phyloP scores from a whole-genome alignment of 1,140 invertebrate species.

The Drosophila pruinosa region DNA sequence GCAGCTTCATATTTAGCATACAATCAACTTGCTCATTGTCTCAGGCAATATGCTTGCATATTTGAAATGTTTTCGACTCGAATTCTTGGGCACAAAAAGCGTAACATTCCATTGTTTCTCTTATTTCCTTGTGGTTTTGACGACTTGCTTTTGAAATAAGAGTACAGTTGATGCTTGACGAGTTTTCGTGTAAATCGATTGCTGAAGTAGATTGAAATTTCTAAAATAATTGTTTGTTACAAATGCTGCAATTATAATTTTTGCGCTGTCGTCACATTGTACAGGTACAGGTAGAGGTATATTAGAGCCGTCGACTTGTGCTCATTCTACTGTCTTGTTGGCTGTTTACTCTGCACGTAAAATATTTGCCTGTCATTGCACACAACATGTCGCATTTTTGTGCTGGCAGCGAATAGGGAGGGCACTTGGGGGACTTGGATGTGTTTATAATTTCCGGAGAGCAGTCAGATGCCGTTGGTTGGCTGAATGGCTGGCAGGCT shows the following conservation, averaged over 20 bases:
- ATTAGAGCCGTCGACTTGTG: conserved; percentile 13
- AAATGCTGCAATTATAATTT: neutral
- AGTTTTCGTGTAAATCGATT: neutral
- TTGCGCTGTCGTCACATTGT: neutral
- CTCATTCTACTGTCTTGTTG: neutral
- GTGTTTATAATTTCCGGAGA: conserved; percentile 64
- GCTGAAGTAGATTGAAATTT: neutral
- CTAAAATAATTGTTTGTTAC: neutral
- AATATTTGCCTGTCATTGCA: conserved; percentile 74
- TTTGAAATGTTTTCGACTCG: neutral
- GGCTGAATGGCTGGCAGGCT: neutral
- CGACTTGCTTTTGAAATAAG: neutral
- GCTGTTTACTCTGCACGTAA: conserved; percentile 60
- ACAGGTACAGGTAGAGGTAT: conserved; percentile 1
- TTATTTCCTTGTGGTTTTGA: neutral
- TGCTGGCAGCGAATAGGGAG: neutral
- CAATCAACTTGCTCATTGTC: conserved; percentile 1
- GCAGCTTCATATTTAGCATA: neutral
- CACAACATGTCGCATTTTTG: conserved; percentile 36
- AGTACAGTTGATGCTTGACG: neutral
- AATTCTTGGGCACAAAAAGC: neutral
- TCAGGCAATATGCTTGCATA: neutral
- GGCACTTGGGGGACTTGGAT: conserved; percentile 18
- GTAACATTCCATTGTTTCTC: neutral
- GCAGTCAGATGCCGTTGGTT: conserved; percentile 8